Percentiles rank a stretch among this genome's conserved stretches.
Evolutionary conservation across 1,140 invertebrate genomes (phyloP).

Genomic region (Diabrotica undecimpunctata): DNA sequence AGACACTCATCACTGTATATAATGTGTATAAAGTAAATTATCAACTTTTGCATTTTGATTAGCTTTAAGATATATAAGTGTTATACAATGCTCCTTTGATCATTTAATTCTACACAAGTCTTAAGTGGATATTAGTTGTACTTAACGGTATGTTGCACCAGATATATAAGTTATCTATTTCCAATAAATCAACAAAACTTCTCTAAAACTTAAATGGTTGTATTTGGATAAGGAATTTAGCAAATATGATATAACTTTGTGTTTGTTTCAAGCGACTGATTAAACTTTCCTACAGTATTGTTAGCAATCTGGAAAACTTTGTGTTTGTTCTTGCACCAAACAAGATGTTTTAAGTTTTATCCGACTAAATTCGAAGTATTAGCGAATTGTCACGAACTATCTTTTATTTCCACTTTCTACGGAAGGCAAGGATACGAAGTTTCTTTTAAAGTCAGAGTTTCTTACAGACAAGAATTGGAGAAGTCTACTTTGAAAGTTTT

Average conservation of each 20-base stretch:
- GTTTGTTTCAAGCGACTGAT: background rate
- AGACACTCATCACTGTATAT: too few relatives aligned
- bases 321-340: slow-evolving; percentile 3
- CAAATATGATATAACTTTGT: slow-evolving; percentile 1
- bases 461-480: background rate
- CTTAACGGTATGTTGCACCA: too few relatives aligned
- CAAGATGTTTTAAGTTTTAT: slow-evolving; percentile 7
- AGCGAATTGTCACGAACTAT: slow-evolving; percentile 2
- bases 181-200: background rate
- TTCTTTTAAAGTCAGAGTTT: background rate
- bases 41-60: too few relatives aligned
- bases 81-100: too few relatives aligned
- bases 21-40: too few relatives aligned
- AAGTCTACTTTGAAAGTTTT: background rate
- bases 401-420: slow-evolving; percentile 1
- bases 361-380: slow-evolving; percentile 2
- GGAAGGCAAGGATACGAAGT: background rate
- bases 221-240: background rate
- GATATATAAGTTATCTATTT: background rate
- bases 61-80: too few relatives aligned
- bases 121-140: too few relatives aligned
- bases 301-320: background rate
- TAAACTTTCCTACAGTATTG: slow-evolving; percentile 4
- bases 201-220: background rate
- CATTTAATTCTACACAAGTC: too few relatives aligned